These are phyloP conservation scores for Drosophila robusta DNA, from an alignment of 2,888 invertebrate species.

Conservation along the genomic window DNA sequence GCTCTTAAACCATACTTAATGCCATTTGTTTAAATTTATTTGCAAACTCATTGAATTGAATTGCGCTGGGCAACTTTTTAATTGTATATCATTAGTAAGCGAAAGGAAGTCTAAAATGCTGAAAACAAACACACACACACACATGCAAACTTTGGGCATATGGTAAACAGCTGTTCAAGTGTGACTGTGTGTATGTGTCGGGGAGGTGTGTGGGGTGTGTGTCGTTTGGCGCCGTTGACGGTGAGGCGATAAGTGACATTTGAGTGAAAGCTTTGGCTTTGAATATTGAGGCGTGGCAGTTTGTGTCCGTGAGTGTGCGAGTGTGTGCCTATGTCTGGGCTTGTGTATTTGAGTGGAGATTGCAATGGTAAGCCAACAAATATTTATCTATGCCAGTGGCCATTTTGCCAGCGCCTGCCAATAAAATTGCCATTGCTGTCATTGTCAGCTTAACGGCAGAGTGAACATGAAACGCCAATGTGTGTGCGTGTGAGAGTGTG, in stretches of 20 bases:
- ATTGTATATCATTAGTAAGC: slow-evolving; percentile 50
- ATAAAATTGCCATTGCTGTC: slow-evolving; percentile 79
- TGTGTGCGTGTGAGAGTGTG: slow-evolving; percentile 2
- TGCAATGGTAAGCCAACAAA: slow-evolving; percentile 74
- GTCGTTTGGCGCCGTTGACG: slow-evolving; percentile 29
- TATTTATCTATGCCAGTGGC: slow-evolving; percentile 78
- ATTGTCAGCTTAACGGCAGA: slow-evolving; percentile 79
- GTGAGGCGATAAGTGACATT: slow-evolving; percentile 72
- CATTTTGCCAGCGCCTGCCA: slow-evolving; percentile 74
- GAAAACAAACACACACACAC: slow-evolving; percentile 40
- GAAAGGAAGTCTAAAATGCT: slow-evolving; percentile 39
- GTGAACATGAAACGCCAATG: slow-evolving; percentile 67
- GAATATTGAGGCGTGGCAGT: slow-evolving; percentile 32
- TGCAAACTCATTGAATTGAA: slow-evolving; percentile 31
- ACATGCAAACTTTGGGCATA: slow-evolving; percentile 31
- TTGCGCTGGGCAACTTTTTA: slow-evolving; percentile 39
- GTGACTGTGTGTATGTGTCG: slow-evolving; percentile 31
- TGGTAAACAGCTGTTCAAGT: slow-evolving; percentile 60
- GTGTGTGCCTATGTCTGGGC: slow-evolving; percentile 13
- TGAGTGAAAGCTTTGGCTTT: slow-evolving; percentile 71
- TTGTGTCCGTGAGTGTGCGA: slow-evolving; percentile 5
- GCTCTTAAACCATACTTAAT: neutral
- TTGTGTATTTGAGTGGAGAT: slow-evolving; percentile 29
- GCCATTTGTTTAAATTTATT: slow-evolving; percentile 32
- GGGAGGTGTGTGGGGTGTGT: slow-evolving; percentile 13